phyloP scores from a whole-genome alignment of 2,888 invertebrate species.

The Hypercompe scribonia region DNA sequence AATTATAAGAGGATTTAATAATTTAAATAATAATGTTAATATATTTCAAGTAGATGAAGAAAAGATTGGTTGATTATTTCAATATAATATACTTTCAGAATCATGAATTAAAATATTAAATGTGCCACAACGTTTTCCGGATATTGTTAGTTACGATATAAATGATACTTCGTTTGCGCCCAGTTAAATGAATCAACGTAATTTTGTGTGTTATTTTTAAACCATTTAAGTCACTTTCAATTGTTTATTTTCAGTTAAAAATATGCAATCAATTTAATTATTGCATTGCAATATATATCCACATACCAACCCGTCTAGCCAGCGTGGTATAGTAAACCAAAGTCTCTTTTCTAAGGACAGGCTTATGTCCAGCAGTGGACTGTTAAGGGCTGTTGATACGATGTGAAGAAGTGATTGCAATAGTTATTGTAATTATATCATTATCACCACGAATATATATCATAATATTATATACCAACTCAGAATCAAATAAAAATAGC shows the following conservation, averaged over 20 bases:
- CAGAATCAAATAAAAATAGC: too few relatives aligned
- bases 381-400: too few relatives aligned
- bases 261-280: not conserved
- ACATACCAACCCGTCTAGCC: too few relatives aligned
- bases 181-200: not conserved
- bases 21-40: slow-evolving; percentile 1
- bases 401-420: too few relatives aligned
- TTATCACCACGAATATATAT: not conserved
- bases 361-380: too few relatives aligned
- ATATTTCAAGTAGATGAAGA: not conserved
- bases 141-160: not conserved
- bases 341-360: too few relatives aligned
- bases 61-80: not conserved
- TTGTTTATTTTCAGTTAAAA: not conserved
- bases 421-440: not conserved
- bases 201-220: not conserved
- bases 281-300: too few relatives aligned
- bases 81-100: not conserved
- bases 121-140: not conserved
- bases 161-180: not conserved
- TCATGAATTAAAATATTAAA: not conserved
- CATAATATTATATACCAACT: too few relatives aligned
- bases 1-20: not conserved
- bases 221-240: not conserved
- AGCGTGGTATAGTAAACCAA: too few relatives aligned